Percentiles rank a stretch among this genome's conserved stretches.
Conservation (phyloP, 2,888 invertebrate genomes). For the Cancer borealis region DNA sequence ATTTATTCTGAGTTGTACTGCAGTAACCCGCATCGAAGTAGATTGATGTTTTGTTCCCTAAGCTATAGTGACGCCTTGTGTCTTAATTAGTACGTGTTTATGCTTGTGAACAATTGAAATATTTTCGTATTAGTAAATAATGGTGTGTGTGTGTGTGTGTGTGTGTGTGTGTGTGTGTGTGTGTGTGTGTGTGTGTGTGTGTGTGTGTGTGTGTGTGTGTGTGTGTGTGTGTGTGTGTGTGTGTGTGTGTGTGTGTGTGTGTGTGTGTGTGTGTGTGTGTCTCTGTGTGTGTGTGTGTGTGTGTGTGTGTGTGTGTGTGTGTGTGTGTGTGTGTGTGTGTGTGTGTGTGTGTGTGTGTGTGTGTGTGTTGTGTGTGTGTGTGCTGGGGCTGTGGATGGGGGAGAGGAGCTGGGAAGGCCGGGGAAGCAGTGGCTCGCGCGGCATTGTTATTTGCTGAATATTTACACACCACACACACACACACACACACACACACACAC, state of each 20-base stretch:
- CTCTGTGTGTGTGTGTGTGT: neutral
- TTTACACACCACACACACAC: neutral
- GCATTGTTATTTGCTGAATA: neutral
- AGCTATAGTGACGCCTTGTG: neutral
- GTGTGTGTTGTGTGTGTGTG: neutral
- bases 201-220: neutral
- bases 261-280: neutral
- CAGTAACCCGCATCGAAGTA: neutral
- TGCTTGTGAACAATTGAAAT: neutral
- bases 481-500: slow-evolving; percentile 27
- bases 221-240: neutral
- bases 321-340: neutral
- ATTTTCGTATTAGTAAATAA: neutral
- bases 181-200: neutral
- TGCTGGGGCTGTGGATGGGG: neutral
- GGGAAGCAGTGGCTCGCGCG: neutral
- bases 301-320: neutral
- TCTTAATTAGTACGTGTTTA: neutral
- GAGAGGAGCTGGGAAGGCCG: neutral
- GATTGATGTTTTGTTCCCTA: neutral
- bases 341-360: neutral
- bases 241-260: neutral
- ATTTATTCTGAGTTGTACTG: neutral
- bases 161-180: neutral
- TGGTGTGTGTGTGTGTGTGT: neutral